phyloP scores from a whole-genome alignment of 2,113 vertebrate species.

The Dinomys branickii region DNA sequence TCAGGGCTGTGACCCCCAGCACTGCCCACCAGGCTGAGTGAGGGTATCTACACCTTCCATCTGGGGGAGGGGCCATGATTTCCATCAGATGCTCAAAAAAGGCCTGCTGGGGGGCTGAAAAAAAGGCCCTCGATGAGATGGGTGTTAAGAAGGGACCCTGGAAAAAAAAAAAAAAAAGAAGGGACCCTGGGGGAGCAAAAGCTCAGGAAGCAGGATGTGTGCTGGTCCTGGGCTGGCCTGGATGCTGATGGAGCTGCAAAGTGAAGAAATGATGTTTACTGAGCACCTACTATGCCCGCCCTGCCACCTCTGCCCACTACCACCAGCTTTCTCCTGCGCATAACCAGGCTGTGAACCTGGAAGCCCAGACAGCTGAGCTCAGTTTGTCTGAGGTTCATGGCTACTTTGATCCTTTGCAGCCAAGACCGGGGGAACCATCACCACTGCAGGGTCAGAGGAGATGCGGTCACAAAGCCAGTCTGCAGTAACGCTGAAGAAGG shows the following conservation, averaged over 20 bases:
- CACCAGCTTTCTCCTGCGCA: neutral
- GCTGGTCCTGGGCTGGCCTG: neutral
- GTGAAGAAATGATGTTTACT: too few species aligned
- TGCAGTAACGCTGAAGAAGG: neutral
- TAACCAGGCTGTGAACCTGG: neutral
- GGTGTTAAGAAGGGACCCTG: neutral
- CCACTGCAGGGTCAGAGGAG: neutral
- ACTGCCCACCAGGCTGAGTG: neutral
- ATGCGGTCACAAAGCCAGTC: neutral
- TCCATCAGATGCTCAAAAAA: neutral
- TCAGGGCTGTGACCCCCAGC: neutral
- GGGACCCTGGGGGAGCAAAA: neutral
- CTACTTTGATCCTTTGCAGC: neutral
- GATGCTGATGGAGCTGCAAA: neutral
- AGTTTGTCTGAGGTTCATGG: neutral
- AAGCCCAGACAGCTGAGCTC: neutral
- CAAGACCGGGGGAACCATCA: too few species aligned
- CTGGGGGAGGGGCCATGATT: neutral
- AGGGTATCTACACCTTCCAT: neutral
- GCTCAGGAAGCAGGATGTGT: neutral
- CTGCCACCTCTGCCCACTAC: neutral
- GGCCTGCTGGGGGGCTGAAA: neutral
- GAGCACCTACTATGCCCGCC: neutral
- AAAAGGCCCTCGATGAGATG: neutral
- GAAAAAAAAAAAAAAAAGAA: too few species aligned